Percentiles rank a stretch among this genome's conserved stretches.
Evolutionary conservation across 1,140 invertebrate species (phyloP).

Genomic region (Ericerus pela): DNA sequence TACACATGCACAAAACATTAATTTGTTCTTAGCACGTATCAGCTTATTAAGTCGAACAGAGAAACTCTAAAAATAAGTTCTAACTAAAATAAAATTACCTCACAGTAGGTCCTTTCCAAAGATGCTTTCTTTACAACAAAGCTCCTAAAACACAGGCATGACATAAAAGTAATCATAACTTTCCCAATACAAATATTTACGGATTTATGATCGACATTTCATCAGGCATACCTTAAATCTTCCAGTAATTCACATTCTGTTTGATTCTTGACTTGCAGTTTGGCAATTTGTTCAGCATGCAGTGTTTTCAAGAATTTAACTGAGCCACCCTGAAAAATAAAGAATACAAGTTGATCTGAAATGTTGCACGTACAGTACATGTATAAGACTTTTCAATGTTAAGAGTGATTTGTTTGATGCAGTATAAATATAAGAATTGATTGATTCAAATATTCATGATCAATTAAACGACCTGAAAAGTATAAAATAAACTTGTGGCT

Average conservation of each 20-base stretch:
- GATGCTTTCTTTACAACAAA: constrained; percentile 81
- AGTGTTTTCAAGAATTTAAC: constrained; percentile 80
- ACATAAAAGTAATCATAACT: not conserved
- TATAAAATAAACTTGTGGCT: not conserved
- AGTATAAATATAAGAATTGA: too few relatives aligned
- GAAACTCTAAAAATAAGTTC: too few relatives aligned
- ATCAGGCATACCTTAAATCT: constrained; percentile 54
- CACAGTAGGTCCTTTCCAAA: constrained; percentile 88
- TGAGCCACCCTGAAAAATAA: constrained; percentile 59
- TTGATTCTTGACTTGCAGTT: constrained; percentile 85
- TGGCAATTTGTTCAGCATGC: constrained; percentile 79
- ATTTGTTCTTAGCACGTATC: too few relatives aligned
- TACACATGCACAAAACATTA: too few relatives aligned
- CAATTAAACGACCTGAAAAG: not conserved
- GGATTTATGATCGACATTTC: not conserved
- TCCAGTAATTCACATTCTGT: constrained; percentile 89
- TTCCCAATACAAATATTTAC: not conserved
- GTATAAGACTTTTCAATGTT: too few relatives aligned
- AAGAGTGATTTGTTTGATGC: too few relatives aligned
- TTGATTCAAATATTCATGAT: too few relatives aligned
- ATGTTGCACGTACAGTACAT: not conserved
- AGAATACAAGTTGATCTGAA: constrained; percentile 15
- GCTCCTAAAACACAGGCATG: constrained; percentile 41
- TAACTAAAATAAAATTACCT: constrained; percentile 48
- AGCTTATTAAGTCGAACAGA: too few relatives aligned